phyloP scores from a whole-genome alignment of 2,888 invertebrate species.

The Julus scandinavius region DNA sequence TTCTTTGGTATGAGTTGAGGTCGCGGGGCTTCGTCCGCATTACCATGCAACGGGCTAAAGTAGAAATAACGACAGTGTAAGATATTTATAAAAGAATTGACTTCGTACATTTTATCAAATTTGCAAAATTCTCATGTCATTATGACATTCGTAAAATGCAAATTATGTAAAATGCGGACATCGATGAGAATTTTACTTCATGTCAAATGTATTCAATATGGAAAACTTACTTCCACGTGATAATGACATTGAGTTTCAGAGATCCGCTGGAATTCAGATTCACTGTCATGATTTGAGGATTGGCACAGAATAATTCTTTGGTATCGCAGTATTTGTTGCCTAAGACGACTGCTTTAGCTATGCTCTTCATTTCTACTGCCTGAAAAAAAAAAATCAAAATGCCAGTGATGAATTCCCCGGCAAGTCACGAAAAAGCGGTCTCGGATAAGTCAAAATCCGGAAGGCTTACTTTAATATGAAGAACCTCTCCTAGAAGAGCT shows the following conservation, averaged over 20 bases:
- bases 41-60: constrained; percentile 65
- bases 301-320: constrained; percentile 70
- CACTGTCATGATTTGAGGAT: constrained; percentile 72
- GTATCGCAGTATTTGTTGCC: constrained; percentile 71
- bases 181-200: no score
- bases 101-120: not conserved
- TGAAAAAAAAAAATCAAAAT: constrained; percentile 58
- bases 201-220: not conserved
- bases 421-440: not conserved
- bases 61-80: not conserved
- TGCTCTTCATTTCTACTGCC: constrained; percentile 66
- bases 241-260: constrained; percentile 70
- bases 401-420: not conserved
- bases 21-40: constrained; percentile 62
- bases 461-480: constrained; percentile 69
- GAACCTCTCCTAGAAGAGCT: constrained; percentile 68
- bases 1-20: constrained; percentile 48
- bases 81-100: no score
- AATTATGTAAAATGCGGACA: no score
- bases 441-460: not conserved
- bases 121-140: not conserved
- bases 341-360: constrained; percentile 66
- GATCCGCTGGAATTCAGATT: constrained; percentile 71
- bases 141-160: not conserved
- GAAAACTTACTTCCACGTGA: constrained; percentile 70